These are phyloP conservation scores for Hystrix brachyura DNA, from an alignment of 2,113 vertebrate genomes.

Conservation along the genomic window DNA sequence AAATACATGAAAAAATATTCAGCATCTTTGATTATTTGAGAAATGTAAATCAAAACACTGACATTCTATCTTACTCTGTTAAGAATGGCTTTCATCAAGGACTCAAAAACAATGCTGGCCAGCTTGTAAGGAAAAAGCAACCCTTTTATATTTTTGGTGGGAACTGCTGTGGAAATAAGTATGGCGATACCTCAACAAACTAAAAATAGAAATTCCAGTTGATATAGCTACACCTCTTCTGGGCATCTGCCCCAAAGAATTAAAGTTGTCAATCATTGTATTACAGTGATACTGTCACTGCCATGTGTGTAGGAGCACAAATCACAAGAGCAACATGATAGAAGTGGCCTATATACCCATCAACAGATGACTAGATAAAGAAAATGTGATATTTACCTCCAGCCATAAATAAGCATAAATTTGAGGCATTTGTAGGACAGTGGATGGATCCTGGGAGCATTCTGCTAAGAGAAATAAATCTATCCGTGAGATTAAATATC, in stretches of 20 bases:
- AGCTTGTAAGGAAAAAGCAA: not conserved
- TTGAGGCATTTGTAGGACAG: too few species aligned
- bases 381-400: too few species aligned
- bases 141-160: not conserved
- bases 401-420: too few species aligned
- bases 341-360: not conserved
- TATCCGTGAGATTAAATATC: too few species aligned
- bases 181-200: not conserved
- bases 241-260: not conserved
- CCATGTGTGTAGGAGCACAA: not conserved
- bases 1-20: not conserved
- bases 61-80: not conserved
- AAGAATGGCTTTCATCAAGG: not conserved
- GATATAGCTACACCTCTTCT: not conserved
- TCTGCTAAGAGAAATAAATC: too few species aligned
- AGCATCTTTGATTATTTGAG: not conserved
- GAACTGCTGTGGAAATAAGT: not conserved
- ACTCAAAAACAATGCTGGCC: not conserved
- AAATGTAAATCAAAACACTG: not conserved
- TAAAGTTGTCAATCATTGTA: not conserved
- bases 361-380: not conserved
- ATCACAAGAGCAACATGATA: not conserved
- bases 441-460: too few species aligned
- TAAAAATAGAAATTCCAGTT: not conserved
- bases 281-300: not conserved